Evolutionary conservation across 2,797 vertebrate species (phyloP), one percentile per base, ranked within the genome.

Genomic region (Artibeus lituratus): DNA sequence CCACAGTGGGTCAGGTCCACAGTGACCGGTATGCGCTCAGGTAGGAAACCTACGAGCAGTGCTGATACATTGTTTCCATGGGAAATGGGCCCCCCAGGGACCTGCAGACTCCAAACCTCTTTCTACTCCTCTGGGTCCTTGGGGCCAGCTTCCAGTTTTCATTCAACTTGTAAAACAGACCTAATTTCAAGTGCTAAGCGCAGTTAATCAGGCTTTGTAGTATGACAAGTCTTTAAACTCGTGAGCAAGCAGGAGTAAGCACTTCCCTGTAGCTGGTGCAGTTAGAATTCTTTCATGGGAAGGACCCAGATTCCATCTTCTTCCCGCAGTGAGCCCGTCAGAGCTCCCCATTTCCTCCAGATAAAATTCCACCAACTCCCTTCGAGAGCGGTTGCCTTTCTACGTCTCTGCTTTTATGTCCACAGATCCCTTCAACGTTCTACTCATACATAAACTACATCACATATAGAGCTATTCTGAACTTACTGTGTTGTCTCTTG

Each of bases 261-360:
- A 10, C 44, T 11, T 19, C 6, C 1, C n/a, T 49, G 22, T 1
- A 1, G 12, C 19, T 44, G 49, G 5, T 37, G 39, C 4, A 10
- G 18, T 24, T 8, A 49, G 21, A 83, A 15, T 47, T 49, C 49
- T 76, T 78, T 47, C 42, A 14, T 9, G 22, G 51, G 10, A 67
- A 80, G 62, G 10, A 24, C n/a, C 37, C 37, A 4, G 7, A 14
- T 51, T 10, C 2, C 7, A 11, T 47, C 69, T 32, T 69, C 49
- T 8, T 35, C 59, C 35, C 59, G 51, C 74, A 35, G 35, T 19
- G 80, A 57, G 19, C 24, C n/a, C 65, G 4, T 44, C 16, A 32
- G 10, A 55, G 14, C 39, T 65, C 49, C 26, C 19, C 10, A 1
- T 47, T 24, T 51, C 67, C 51, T 70, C 44, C 57, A 35, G 70